Evolutionary conservation across 2,113 vertebrate species (phyloP), one percentile per base, ranked within the genome.

Genomic region (Dasyornis broadbenti): DNA sequence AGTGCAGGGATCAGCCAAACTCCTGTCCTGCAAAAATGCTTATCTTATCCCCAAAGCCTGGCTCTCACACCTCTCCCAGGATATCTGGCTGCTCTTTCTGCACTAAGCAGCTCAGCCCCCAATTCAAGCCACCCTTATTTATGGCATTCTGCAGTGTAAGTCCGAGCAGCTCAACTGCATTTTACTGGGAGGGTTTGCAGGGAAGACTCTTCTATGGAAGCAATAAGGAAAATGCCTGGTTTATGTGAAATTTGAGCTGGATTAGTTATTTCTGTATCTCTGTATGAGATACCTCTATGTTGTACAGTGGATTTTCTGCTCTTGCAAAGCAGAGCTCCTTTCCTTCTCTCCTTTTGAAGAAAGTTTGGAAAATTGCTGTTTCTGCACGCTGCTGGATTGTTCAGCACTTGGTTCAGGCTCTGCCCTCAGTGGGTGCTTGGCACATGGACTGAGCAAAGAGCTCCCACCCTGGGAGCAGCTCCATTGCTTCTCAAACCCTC

Each of bases 91-190:
- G 75, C 30, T 21, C 17, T 30, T 76, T 35, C 10, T 17, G 57
- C 66, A 54, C 49, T 4, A 31, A 76, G 33, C 31, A 49, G 66
- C 81, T 82, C 84, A 84, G 73, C 28, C 21, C 33, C 40, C 2
- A 0, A 1, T 22, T 23, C n/a, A 21, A 69, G 66, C 35, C 12
- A 7, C 52, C 9, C 28, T 37, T 9, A 23, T 10, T 44, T 22
- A 6, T 33, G 13, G 42, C 66, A 11, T 37, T 56, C 40, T 28
- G 65, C 49, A 47, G 13, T 4, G 0, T 30, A 15, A 65, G 8
- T 12, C 57, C 0, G 0, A 14, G 57, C 2, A 3, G 71, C 18
- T 59, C 37, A 23, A 21, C 66, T 30, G 72, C 13, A 33, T 5
- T 33, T 44, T 40, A 11, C 27, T 4, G 15, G 39, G 71, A 24